Evolutionary conservation across 2,113 vertebrate genomes (phyloP).

Genomic region (Melanerpes aurifrons): DNA sequence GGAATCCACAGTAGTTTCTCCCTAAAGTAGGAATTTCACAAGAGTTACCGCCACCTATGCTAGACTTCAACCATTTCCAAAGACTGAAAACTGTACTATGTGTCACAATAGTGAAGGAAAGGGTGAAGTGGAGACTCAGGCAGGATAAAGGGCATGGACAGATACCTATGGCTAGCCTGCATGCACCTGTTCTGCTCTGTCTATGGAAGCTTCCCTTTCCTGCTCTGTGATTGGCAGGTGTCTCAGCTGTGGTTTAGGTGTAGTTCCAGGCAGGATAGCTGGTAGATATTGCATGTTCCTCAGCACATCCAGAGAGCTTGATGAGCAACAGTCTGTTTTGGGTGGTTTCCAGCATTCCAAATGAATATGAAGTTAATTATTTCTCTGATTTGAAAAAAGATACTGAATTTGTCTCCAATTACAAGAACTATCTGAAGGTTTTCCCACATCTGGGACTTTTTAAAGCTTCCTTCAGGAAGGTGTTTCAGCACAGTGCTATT

Average conservation of each 20-base stretch:
- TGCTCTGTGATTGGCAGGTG: not conserved
- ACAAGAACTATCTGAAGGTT: not conserved
- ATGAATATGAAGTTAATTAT: not conserved
- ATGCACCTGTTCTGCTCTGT: not conserved
- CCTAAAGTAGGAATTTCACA: not conserved
- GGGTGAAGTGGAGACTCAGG: not conserved
- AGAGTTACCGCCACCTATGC: not conserved
- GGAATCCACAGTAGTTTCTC: not conserved
- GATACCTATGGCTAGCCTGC: not conserved
- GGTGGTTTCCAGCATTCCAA: not conserved
- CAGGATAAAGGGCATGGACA: rapidly evolving
- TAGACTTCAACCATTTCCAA: not conserved
- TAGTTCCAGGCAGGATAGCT: not conserved
- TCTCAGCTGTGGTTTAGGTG: not conserved
- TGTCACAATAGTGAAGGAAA: not conserved
- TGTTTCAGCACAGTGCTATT: not conserved
- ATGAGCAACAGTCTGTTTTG: rapidly evolving
- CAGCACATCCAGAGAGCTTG: not conserved
- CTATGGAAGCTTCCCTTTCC: not conserved
- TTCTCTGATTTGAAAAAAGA: not conserved
- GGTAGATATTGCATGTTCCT: not conserved
- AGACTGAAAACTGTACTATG: not conserved
- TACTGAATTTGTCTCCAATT: constrained; percentile 16
- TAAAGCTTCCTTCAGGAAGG: not conserved
- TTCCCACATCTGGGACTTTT: not conserved